Base-by-base conservation (phyloP, 2,113 vertebrate species). In the Orthonyx spaldingii region DNA sequence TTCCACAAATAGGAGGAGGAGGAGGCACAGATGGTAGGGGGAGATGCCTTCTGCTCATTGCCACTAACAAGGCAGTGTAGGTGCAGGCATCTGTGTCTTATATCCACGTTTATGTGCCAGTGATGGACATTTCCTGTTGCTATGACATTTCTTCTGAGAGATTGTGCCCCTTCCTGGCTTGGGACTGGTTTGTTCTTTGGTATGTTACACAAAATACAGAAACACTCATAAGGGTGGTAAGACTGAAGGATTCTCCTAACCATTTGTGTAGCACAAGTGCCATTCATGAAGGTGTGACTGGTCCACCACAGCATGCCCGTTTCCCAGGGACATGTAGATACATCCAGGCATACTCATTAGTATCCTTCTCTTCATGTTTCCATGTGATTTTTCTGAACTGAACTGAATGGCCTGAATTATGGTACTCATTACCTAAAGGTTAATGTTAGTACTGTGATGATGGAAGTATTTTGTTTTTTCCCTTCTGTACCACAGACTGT, bases 401-500 rank as follows among this genome's bases (percentile, higher is more conserved):
- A 96, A 65, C 84, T 68, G 75, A 71, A n/a, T 27, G 16, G 70
- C 68, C 56, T 84, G 53, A 93, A 78, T 94, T 94, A 89, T 41
- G 55, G 35, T 69, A 57, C 57, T 90, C 68, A 37, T 96, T 95
- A 94, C 60, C 84, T 84, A 93, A 96, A 96, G 93, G 87, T 91
- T 96, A 96, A 82, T 65, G 76, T 84, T 82, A 56, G 28, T 79
- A 42, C 33, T 53, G 57, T 63, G 49, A 30, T 55, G 42, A 74
- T 66, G 17, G 56, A 84, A 82, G 27, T 75, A 71, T 79, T 85
- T 69, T 42, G 1, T 35, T 95, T 93, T 91, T 72, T 68, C 26
- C 24, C 27, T 57, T 75, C 47, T 78, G 15, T 70, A 53, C 52
- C 52, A 65, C 32, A 41, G n/a, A 41, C 55, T 75, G 80, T 87